phyloP scores from a whole-genome alignment of 2,113 vertebrate genomes.

The Falcunculus frontatus region DNA sequence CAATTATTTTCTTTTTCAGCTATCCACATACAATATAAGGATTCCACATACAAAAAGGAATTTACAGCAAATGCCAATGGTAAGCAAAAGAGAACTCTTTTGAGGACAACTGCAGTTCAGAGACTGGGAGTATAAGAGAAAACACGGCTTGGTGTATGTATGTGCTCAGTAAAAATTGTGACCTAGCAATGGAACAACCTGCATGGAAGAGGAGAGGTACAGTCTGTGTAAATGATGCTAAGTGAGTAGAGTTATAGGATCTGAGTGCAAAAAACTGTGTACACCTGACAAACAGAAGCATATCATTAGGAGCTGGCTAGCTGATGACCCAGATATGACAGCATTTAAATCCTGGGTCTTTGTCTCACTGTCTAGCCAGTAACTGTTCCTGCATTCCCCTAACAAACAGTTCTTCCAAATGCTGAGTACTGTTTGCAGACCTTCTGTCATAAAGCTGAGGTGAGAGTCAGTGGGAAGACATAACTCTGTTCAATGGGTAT shows the following conservation, averaged over 20 bases:
- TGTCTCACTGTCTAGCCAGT: not conserved
- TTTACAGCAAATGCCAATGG: not conserved
- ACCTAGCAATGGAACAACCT: not conserved
- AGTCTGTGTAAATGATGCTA: not conserved
- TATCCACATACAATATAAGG: not conserved
- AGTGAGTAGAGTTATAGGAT: not conserved
- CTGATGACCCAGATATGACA: not conserved
- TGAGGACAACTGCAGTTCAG: not conserved
- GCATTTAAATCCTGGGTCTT: not conserved
- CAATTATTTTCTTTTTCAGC: not conserved
- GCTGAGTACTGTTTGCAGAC: not conserved
- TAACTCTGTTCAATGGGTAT: not conserved
- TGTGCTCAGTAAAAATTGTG: not conserved
- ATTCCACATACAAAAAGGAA: not conserved
- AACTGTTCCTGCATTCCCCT: not conserved
- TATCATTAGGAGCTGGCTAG: not conserved
- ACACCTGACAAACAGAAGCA: not conserved
- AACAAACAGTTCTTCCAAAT: not conserved
- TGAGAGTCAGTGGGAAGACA: not conserved
- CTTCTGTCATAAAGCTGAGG: not conserved
- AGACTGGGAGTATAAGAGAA: not conserved
- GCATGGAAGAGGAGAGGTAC: not conserved
- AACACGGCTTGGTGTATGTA: not conserved
- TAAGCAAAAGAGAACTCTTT: not conserved
- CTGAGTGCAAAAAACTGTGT: not conserved